phyloP scores from a whole-genome alignment of 2,797 vertebrate genomes.

The Gadopsis marmoratus region DNA sequence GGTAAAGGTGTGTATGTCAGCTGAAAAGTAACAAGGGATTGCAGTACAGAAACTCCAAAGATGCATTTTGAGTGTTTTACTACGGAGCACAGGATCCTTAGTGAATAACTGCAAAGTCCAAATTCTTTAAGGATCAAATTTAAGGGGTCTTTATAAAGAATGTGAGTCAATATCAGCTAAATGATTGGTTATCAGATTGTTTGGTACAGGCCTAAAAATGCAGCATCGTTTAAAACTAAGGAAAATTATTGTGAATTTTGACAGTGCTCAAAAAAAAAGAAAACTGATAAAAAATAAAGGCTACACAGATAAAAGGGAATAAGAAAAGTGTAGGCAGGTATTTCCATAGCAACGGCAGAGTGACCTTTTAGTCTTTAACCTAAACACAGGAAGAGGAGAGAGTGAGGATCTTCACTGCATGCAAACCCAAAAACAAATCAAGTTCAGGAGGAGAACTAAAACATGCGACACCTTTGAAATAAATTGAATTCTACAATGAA shows the following conservation, averaged over 20 bases:
- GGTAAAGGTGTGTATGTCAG: neutral
- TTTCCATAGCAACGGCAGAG: neutral
- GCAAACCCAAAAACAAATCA: conserved; percentile 3
- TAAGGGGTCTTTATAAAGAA: neutral
- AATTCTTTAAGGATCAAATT: neutral
- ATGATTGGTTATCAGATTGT: neutral
- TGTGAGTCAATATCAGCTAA: neutral
- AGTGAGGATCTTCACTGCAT: neutral
- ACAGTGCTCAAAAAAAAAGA: neutral
- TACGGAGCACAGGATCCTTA: neutral
- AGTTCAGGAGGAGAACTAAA: conserved; percentile 18
- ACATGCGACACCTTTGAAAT: neutral
- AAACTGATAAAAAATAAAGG: neutral
- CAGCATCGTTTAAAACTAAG: neutral
- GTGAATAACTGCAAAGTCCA: neutral
- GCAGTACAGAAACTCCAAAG: neutral
- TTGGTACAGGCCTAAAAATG: neutral
- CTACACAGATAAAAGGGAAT: conserved; percentile 10
- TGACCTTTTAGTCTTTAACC: conserved; percentile 1
- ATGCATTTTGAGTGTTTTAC: neutral
- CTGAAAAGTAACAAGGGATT: neutral
- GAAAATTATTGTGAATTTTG: neutral
- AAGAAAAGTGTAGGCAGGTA: neutral
- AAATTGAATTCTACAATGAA: conserved; percentile 36
- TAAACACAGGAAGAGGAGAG: neutral